A percentile compares a stretch with the other conserved stretches of the same genome.
Conservation (phyloP, 2,113 vertebrate genomes). For the Cinclus mexicanus region DNA sequence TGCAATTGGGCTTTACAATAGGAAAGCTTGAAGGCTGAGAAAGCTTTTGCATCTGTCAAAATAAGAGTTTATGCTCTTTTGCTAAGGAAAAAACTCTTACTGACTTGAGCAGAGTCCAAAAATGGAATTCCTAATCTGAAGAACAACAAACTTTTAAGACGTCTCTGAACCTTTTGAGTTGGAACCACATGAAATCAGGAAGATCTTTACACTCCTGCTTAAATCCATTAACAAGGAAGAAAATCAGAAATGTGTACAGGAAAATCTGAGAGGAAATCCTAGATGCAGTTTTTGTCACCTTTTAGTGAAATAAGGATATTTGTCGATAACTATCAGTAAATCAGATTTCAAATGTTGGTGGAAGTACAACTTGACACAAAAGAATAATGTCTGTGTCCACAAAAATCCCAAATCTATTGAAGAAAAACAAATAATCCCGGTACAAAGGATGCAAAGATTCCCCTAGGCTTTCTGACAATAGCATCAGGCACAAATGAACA, state of each 20-base stretch:
- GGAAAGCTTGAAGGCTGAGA: conserved; percentile 18
- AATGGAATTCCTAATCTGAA: neutral
- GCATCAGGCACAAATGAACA: neutral
- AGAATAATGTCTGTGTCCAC: neutral
- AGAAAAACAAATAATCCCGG: neutral
- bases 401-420: neutral
- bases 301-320: neutral
- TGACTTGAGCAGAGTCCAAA: neutral
- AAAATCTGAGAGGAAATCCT: neutral
- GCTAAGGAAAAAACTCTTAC: neutral
- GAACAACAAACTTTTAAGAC: neutral
- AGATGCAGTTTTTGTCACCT: neutral
- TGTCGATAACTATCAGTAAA: neutral
- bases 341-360: neutral
- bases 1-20: conserved; percentile 7
- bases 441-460: neutral
- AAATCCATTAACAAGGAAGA: neutral
- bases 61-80: neutral
- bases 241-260: neutral
- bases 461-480: neutral
- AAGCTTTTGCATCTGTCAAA: neutral
- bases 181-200: neutral
- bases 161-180: neutral
- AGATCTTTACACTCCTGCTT: neutral
- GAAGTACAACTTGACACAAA: neutral